Evolutionary conservation across 2,888 invertebrate genomes (phyloP), one percentile per base, ranked within the genome.

Genomic region (Lutraria lutraria): DNA sequence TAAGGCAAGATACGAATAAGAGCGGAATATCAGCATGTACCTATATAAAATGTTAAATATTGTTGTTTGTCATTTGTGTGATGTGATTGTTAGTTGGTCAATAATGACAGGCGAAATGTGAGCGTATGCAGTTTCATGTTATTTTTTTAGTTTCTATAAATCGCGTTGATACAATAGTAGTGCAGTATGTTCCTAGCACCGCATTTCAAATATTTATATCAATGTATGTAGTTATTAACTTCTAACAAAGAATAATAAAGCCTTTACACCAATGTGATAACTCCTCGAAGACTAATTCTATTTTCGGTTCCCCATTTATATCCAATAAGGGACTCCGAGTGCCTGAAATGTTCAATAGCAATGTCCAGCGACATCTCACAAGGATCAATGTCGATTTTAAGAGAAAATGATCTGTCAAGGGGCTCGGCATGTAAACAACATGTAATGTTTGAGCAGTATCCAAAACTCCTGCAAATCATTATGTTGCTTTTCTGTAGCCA

Each of bases 361-460:
- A 54, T 21, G 0, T 6, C 2, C n/a, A 85, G 13, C 31, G 21
- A 12, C 8, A 56, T 54, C 2, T 85, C 31, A 21, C 85, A 85
- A 16, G 85, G 85, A n/a, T 54, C 21, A 19, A 79, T 34, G 31
- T 85, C 54, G 15, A 85, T 15, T 12, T 8, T 12, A n/a, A 85
- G 10, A 16, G 54, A 6, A 21, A 85, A 85, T 19, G 85, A 3
- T 72, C 56, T n/a, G 0, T 54, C 54, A 1, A 85, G 54, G 16
- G 21, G 10, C 16, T 10, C 21, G 13, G 79, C 15, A 6, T 34
- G 0, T 4, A 85, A 85, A 52, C 85, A 85, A 34, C 85, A 85
- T 1, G 43, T 21, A 13, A 85, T 85, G 34, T 85, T 54, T 10
- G 85, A 25, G 79, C 85, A 85, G 12, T 53, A 56, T 0, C 25